Percentiles rank a stretch among this genome's conserved stretches.
Conservation (phyloP, 2,797 vertebrate species). For the Melanogrammus aeglefinus region DNA sequence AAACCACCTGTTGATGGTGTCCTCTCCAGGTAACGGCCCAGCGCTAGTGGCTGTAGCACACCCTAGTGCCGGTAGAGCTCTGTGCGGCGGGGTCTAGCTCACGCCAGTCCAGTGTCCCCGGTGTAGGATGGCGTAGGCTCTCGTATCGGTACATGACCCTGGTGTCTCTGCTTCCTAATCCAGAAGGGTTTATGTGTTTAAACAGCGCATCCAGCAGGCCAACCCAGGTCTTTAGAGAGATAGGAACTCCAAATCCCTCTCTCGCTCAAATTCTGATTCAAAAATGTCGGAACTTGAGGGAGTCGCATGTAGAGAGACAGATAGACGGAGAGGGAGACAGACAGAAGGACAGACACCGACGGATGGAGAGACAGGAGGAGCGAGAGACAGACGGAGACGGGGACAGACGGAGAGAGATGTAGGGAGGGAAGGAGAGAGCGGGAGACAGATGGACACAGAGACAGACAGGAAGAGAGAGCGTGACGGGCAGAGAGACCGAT, state of each 20-base stretch:
- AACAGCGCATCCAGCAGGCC: background rate
- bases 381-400: background rate
- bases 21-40: constrained; percentile 62
- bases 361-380: background rate
- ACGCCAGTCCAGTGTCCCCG: background rate
- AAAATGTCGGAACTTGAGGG: background rate
- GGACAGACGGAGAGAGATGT: background rate
- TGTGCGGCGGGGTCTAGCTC: constrained; percentile 29
- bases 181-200: background rate
- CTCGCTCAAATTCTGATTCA: no score
- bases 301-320: no score
- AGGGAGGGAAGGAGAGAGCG: background rate
- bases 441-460: no score
- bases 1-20: constrained; percentile 67
- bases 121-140: background rate
- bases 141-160: background rate
- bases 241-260: background rate
- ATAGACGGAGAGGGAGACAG: no score
- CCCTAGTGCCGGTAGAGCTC: background rate
- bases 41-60: background rate
- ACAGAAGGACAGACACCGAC: background rate
- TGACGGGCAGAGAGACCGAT: no score
- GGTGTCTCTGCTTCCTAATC: background rate
- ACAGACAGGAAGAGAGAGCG: no score
- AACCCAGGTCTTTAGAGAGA: background rate